Conservation (phyloP, 2,888 invertebrate genomes). For the Morpho helenor region DNA sequence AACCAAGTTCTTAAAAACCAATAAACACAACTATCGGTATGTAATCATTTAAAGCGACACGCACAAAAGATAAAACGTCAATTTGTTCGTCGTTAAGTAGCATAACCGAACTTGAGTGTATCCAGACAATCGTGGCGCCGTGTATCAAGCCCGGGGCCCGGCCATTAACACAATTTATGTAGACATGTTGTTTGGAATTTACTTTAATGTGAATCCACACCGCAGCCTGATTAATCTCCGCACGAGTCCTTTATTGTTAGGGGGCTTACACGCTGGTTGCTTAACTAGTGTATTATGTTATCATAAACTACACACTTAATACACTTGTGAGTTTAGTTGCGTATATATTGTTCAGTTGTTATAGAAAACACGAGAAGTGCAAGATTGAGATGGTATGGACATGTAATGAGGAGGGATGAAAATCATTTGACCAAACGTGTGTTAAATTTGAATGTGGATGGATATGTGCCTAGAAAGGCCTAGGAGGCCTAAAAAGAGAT, state of each 20-base stretch:
- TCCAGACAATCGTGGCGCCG: slow-evolving; percentile 18
- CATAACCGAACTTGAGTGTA: slow-evolving; percentile 6
- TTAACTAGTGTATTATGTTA: slow-evolving; percentile 1
- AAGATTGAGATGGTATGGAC: too few relatives aligned
- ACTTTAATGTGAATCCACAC: slow-evolving; percentile 62
- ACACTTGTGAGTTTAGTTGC: too few relatives aligned
- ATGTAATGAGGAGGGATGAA: too few relatives aligned
- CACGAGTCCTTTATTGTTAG: slow-evolving; percentile 26
- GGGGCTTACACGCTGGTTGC: slow-evolving; percentile 14
- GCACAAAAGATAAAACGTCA: slow-evolving; percentile 4
- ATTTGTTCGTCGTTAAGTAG: slow-evolving; percentile 5
- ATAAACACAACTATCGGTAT: background rate
- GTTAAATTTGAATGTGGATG: too few relatives aligned
- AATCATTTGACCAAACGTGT: too few relatives aligned
- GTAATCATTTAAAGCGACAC: slow-evolving; percentile 5
- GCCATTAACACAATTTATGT: slow-evolving; percentile 68
- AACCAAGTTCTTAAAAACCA: background rate
- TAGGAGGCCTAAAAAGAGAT: too few relatives aligned
- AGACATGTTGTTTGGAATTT: slow-evolving; percentile 68
- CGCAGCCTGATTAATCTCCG: slow-evolving; percentile 60
- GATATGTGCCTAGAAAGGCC: too few relatives aligned
- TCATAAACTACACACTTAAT: background rate
- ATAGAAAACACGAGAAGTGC: too few relatives aligned
- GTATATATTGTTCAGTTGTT: too few relatives aligned
- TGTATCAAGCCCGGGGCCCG: slow-evolving; percentile 24